A percentile compares a stretch with the other conserved stretches of the same genome.
Evolutionary conservation across 1,140 invertebrate species (phyloP).

Genomic region (Theocolax elegans): DNA sequence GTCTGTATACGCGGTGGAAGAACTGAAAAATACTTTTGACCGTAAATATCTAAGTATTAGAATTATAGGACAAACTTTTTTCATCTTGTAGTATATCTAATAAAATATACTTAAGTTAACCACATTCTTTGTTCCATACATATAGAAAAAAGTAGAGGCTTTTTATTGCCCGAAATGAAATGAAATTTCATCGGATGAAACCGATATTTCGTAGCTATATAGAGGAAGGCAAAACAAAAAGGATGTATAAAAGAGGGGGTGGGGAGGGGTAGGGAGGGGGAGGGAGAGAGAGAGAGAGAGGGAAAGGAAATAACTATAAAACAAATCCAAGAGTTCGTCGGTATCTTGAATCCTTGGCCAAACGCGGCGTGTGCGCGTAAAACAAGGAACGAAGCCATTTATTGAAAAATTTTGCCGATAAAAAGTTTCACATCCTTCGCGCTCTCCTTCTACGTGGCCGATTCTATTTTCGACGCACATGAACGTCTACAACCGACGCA

Average conservation of each 20-base stretch:
- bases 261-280: no score
- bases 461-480: background rate
- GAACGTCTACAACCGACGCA: no score
- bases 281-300: background rate
- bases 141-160: conserved; percentile 13
- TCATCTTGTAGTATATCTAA: no score
- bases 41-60: no score
- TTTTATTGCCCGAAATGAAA: background rate
- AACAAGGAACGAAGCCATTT: conserved; percentile 33
- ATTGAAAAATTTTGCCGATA: conserved; percentile 34
- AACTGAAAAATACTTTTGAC: no score
- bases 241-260: no score
- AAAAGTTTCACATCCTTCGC: conserved; percentile 21
- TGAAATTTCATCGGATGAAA: background rate
- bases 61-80: no score
- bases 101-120: no score
- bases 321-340: no score
- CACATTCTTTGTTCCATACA: no score
- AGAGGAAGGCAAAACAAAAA: no score
- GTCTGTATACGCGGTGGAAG: no score
- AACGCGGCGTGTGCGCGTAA: background rate
- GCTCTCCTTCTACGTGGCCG: background rate
- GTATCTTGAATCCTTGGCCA: background rate
- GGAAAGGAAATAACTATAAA: conserved; percentile 8
- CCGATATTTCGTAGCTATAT: conserved; percentile 2